phyloP scores from a whole-genome alignment of 2,888 invertebrate genomes.

The Coecobrya sp. region DNA sequence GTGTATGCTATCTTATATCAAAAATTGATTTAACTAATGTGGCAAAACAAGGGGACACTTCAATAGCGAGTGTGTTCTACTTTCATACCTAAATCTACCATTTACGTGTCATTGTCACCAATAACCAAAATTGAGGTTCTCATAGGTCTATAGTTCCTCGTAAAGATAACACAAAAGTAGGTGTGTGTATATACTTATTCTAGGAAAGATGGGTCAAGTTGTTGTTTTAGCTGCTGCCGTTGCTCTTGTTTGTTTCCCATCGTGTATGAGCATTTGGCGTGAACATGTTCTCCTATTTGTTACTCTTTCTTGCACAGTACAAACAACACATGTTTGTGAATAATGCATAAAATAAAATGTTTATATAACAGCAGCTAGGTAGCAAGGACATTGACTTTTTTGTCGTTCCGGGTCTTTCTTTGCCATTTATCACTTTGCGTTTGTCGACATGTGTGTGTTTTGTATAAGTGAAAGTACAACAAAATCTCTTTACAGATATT shows the following conservation, averaged over 20 bases:
- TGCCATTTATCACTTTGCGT: slow-evolving; percentile 16
- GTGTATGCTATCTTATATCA: slow-evolving; percentile 31
- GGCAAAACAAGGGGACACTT: slow-evolving; percentile 1
- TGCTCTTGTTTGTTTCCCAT: slow-evolving; percentile 1
- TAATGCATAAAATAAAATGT: slow-evolving; percentile 14
- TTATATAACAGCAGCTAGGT: background rate
- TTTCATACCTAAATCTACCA: slow-evolving; percentile 35
- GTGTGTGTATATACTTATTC: slow-evolving; percentile 3
- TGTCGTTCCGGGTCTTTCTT: background rate
- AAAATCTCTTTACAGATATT: background rate
- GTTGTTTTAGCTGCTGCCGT: background rate
- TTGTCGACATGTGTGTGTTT: slow-evolving; percentile 5
- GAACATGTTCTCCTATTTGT: background rate
- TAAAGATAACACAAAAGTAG: slow-evolving; percentile 32
- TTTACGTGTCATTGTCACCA: slow-evolving; percentile 62
- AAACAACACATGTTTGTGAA: slow-evolving; percentile 44
- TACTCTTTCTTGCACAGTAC: background rate
- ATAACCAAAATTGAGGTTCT: slow-evolving; percentile 37
- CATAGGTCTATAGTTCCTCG: slow-evolving; percentile 22
- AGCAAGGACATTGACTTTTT: slow-evolving; percentile 30
- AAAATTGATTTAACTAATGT: slow-evolving; percentile 54
- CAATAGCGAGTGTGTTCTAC: slow-evolving; percentile 40
- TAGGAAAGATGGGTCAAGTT: slow-evolving; percentile 25
- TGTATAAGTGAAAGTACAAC: background rate
- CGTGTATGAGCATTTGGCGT: slow-evolving; percentile 11